Evolutionary conservation across 2,888 invertebrate genomes (phyloP).

Genomic region (Polylopha cassiicola): DNA sequence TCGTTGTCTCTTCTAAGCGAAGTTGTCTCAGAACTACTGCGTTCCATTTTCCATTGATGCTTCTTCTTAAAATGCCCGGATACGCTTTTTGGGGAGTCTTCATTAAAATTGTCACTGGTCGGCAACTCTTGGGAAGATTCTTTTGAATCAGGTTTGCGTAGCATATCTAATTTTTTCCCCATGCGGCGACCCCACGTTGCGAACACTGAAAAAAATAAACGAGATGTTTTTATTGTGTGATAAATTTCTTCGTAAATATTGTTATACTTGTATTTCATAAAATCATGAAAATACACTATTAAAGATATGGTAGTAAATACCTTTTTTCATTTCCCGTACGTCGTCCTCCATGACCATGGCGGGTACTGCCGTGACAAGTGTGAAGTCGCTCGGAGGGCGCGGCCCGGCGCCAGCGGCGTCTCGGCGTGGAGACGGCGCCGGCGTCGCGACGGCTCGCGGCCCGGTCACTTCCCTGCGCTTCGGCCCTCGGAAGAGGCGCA

Average conservation of each 20-base stretch:
- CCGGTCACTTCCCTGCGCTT: conserved; percentile 80
- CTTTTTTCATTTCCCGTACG: conserved; percentile 77
- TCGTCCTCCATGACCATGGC: conserved; percentile 87
- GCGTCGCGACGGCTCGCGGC: conserved; percentile 66
- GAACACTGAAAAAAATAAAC: conserved; percentile 69
- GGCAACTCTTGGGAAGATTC: conserved; percentile 64
- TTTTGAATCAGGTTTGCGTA: conserved; percentile 81
- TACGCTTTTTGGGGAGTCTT: conserved; percentile 50
- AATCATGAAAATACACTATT: neutral
- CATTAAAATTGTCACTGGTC: conserved; percentile 44
- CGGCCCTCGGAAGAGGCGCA: conserved; percentile 81
- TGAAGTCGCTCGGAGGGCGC: conserved; percentile 76
- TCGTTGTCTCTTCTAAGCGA: conserved; percentile 67
- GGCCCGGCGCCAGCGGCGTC: conserved; percentile 48
- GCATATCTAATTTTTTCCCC: conserved; percentile 86
- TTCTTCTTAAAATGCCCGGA: conserved; percentile 74
- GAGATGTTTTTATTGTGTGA: neutral
- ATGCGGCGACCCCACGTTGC: conserved; percentile 87
- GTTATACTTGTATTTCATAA: neutral
- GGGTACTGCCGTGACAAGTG: conserved; percentile 86
- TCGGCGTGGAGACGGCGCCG: conserved; percentile 58
- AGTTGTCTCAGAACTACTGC: conserved; percentile 69
- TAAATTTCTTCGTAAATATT: neutral
- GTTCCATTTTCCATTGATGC: conserved; percentile 78
- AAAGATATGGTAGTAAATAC: conserved; percentile 35